Base-by-base conservation (phyloP, 2,888 invertebrate genomes). In the Eurois occulta region DNA sequence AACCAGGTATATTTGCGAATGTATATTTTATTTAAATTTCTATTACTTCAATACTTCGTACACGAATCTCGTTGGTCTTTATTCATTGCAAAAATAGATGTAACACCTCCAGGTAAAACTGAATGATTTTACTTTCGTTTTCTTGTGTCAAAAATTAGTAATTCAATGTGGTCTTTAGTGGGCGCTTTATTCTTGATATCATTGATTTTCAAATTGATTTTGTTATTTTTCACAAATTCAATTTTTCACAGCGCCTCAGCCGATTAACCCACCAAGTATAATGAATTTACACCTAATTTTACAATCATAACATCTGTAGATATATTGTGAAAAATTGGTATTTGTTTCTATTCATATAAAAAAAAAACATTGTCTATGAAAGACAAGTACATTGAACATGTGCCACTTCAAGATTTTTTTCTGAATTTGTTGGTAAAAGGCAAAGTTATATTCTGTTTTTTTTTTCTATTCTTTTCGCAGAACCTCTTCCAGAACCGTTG, bases 1-100 rank as follows among this genome's bases (percentile, higher is more conserved):
- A 64, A 55, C 58, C 75, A 79, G 75, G 79, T 79, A 79, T 60
- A 67, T 67, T 79, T 41, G 65, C 8, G 11, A 80, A 32, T 21
- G 7, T 13, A 32, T 13, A 70, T 35, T 0, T n/a, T n/a, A 10
- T n/a, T 46, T 3, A 8, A 21, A 16, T 21, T 43, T 28, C 24
- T 28, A 13, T 13, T 38, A 21, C 24, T 35, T 18, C 8, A 48
- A 41, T n/a, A 16, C 11, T 55, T 55, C 24, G 11, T 11, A n/a
- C n/a, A 11, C 28, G 52, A 3, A 69, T 35, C 1, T 32, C 18
- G 24, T 52, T 58, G 13, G 48, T 35, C 21, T 78, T 21, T 1
- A 52, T 35, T 18, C 1, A 52, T 43, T 68, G 10, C 41, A 68
- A n/a, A 24, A 11, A 55, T 48, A 48, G 48, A 55, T 24, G n/a